A percentile compares a stretch with the other conserved stretches of the same genome.
phyloP scores from a whole-genome alignment of 2,888 invertebrate species.

The Dolichopus griseipennis region DNA sequence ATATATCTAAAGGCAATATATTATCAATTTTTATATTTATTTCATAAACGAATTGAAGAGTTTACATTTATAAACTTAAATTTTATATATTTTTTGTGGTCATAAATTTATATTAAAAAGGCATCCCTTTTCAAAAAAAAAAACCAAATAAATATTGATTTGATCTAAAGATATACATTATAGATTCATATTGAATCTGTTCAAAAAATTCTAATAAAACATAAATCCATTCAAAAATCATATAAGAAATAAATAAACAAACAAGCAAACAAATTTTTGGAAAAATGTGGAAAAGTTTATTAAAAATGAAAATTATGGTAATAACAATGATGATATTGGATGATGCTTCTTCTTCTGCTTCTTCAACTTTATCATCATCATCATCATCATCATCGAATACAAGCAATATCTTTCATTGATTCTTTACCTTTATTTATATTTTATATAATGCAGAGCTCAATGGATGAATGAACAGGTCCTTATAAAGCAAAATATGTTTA shows the following conservation, averaged over 20 bases:
- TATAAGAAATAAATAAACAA: too few species aligned
- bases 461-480: neutral
- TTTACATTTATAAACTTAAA: neutral
- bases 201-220: conserved; percentile 17
- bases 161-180: neutral
- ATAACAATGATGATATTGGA: neutral
- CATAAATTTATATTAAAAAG: conserved; percentile 2
- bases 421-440: neutral
- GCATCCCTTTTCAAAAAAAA: neutral
- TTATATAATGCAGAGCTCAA: neutral
- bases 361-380: neutral
- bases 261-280: neutral
- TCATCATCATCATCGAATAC: neutral
- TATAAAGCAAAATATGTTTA: neutral
- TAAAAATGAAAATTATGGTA: neutral
- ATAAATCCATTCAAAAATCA: conserved; percentile 14
- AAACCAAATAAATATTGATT: neutral
- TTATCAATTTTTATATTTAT: neutral
- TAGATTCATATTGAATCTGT: conserved; percentile 16
- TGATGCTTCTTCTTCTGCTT: neutral
- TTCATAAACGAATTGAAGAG: neutral
- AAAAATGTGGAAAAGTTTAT: neutral
- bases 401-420: too few species aligned
- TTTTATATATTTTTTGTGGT: neutral
- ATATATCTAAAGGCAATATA: neutral